Base-by-base conservation (phyloP, 2,888 invertebrate genomes). In the Athripsodes cinereus region DNA sequence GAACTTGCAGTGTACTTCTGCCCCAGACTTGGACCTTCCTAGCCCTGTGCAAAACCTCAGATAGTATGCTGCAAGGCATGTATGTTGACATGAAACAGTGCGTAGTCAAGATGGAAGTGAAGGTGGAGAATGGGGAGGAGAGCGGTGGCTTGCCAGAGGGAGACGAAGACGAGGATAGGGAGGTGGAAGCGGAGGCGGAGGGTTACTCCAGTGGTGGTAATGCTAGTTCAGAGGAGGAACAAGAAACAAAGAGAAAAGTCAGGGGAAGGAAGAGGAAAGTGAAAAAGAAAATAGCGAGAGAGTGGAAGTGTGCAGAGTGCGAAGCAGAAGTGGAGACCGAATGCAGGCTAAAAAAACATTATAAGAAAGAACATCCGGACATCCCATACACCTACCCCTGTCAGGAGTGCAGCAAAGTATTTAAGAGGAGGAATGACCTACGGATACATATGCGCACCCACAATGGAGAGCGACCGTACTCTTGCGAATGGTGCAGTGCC, bases 381-480 rank as follows among this genome's bases (percentile, higher is more conserved):
- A n/a, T 31, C 8, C 2, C 16, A 16, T 20, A 35, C 13, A 1
- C 72, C 72, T 78, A 78, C 58, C 69, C 76, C 53, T 57, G 57
- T 21, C 34, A 46, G 20, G 31, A 22, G 1, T 59, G 59, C 19
- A 55, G 51, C 2, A 55, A 56, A 16, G 22, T 40, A 11, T 53
- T 56, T 22, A 52, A 51, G 19, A 52, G 56, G n/a, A 26, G 22
- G 2, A 31, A 31, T n/a, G 55, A 55, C 11, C 53, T 59, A 2
- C 46, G 40, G 6, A 44, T 55, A 6, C 59, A 59, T 22, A 26
- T 76, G 54, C 68, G 74, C 10, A 64, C 69, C 8, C 78, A 78
- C 63, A 76, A 76, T 0, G 78, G 77, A 0, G 76, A 77, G 51
- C 72, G 71, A 22, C 78, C 77, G 1, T 76, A 67, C 56, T 52